Percentiles rank a stretch among this genome's conserved stretches.
Evolutionary conservation across 2,888 invertebrate species (phyloP).

Genomic region (Loripinus fragilis): DNA sequence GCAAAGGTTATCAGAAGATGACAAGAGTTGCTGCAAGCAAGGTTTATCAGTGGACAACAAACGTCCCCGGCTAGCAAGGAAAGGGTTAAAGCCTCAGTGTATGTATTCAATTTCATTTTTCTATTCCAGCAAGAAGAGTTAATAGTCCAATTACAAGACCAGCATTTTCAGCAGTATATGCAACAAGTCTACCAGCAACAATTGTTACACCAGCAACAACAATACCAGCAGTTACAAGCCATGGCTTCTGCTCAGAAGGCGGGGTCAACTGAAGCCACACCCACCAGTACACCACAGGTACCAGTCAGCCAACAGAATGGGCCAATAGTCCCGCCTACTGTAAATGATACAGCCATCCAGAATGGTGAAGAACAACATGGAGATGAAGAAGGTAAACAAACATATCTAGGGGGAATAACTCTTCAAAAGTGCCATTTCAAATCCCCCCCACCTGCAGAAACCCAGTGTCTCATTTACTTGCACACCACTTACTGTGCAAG

Average conservation of each 20-base stretch:
- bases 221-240: constrained; percentile 82
- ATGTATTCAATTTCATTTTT: too few species aligned
- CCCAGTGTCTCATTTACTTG: too few species aligned
- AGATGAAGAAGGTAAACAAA: constrained; percentile 20
- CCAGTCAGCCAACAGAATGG: constrained; percentile 52
- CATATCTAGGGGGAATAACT: too few species aligned
- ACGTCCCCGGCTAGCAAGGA: too few species aligned
- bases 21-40: too few species aligned
- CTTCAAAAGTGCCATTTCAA: too few species aligned
- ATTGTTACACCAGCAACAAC: constrained; percentile 84
- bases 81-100: too few species aligned
- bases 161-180: constrained; percentile 99
- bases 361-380: constrained; percentile 42
- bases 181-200: constrained; percentile 90
- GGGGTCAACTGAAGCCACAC: constrained; percentile 36
- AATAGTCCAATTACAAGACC: constrained; percentile 97
- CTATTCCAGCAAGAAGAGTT: constrained; percentile 93
- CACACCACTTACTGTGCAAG: too few species aligned
- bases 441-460: too few species aligned
- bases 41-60: too few species aligned
- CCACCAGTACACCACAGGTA: constrained; percentile 22
- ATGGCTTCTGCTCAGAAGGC: constrained; percentile 56
- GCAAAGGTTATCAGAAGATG: too few species aligned
- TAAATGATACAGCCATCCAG: constrained; percentile 45
- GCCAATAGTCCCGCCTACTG: constrained; percentile 82